Evolutionary conservation across 2,797 vertebrate genomes (phyloP).

Genomic region (Podarcis siculus): DNA sequence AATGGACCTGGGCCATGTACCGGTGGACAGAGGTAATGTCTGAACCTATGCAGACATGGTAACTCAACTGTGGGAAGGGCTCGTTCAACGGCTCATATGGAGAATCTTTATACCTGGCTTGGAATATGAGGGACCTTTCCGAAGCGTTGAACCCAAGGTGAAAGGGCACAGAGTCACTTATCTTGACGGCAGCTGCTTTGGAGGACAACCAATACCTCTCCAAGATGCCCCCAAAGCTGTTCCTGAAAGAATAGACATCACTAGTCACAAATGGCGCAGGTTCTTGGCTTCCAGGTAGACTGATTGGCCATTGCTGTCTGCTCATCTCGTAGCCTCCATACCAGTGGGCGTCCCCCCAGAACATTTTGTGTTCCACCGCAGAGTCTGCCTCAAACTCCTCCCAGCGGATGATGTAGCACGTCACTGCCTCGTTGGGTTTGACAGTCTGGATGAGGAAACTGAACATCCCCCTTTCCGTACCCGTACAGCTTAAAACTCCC

Average conservation of each 20-base stretch:
- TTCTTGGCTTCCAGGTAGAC: conserved; percentile 86
- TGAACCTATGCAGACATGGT: conserved; percentile 86
- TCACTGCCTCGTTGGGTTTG: conserved; percentile 89
- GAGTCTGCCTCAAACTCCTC: conserved; percentile 85
- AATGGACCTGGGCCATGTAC: conserved; percentile 91
- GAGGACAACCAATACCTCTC: conserved; percentile 94
- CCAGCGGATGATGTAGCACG: conserved; percentile 96
- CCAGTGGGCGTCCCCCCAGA: conserved; percentile 93
- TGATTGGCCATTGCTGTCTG: conserved; percentile 94
- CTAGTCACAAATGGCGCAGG: conserved; percentile 94
- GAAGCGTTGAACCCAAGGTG: conserved; percentile 92
- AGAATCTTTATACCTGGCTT: conserved; percentile 87
- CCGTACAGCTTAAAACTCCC: conserved; percentile 84
- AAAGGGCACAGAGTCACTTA: conserved; percentile 91
- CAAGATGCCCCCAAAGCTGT: conserved; percentile 90
- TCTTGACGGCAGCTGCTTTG: conserved; percentile 89
- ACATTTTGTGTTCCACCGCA: conserved; percentile 92
- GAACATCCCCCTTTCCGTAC: conserved; percentile 81
- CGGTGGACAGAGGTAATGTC: conserved; percentile 92
- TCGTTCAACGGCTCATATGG: conserved; percentile 83
- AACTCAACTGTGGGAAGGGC: conserved; percentile 87
- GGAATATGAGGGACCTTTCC: conserved; percentile 86
- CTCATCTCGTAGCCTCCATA: conserved; percentile 94
- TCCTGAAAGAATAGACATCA: conserved; percentile 88
- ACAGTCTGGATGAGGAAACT: conserved; percentile 94